These are phyloP conservation scores for Pogonophryne albipinna DNA, from an alignment of 2,797 vertebrate species.

Conservation along the genomic window DNA sequence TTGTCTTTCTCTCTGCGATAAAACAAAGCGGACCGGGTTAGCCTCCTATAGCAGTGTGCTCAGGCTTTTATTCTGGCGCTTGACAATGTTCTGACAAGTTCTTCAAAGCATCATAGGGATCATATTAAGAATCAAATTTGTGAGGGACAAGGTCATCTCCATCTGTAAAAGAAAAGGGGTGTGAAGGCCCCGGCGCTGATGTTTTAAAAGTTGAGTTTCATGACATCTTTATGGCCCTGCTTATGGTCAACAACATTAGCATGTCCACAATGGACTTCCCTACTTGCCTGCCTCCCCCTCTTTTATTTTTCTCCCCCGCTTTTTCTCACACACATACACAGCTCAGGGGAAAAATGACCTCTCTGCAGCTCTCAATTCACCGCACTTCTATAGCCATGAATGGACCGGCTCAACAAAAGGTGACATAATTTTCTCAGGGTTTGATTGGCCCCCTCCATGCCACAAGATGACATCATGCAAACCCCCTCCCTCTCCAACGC, in stretches of 20 bases:
- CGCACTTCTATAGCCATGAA: conserved; percentile 91
- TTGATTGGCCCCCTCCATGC: conserved; percentile 87
- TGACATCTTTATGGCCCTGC: conserved; percentile 90
- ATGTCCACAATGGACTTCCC: conserved; percentile 85
- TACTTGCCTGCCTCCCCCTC: conserved; percentile 68
- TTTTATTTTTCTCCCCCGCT: conserved; percentile 43
- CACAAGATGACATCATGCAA: conserved; percentile 88
- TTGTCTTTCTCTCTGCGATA: conserved; percentile 68
- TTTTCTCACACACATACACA: conserved; percentile 77
- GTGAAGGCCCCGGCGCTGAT: conserved; percentile 56
- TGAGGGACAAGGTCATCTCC: conserved; percentile 65
- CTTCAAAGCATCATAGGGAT: conserved; percentile 75
- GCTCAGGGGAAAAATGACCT: conserved; percentile 82
- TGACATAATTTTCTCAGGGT: conserved; percentile 91
- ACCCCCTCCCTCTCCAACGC: conserved; percentile 35
- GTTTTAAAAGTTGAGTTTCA: conserved; percentile 80
- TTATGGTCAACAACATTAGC: conserved; percentile 85
- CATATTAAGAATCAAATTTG: conserved; percentile 78
- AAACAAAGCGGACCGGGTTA: conserved; percentile 66
- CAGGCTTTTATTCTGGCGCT: conserved; percentile 65
- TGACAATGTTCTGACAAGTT: conserved; percentile 75
- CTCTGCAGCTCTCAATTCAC: conserved; percentile 89
- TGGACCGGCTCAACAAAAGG: conserved; percentile 88
- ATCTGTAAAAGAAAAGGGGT: conserved; percentile 55
- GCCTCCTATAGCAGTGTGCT: conserved; percentile 53